Base-by-base conservation (phyloP, 2,797 vertebrate species). In the Dryobates pubescens region DNA sequence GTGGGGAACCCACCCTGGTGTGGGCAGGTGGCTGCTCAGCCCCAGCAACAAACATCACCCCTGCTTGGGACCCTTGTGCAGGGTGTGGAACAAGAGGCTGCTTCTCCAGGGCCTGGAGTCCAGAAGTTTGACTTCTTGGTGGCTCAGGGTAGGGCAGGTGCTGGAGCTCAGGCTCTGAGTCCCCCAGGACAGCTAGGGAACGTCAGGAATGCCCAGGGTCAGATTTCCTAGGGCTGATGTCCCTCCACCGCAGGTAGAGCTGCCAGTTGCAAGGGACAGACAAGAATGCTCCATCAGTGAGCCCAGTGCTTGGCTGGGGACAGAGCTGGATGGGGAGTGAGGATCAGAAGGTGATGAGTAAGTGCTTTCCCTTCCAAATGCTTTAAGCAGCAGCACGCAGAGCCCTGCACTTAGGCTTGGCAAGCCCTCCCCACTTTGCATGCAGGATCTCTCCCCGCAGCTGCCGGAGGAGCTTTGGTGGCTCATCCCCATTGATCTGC, bases 351-450 rank as follows among this genome's bases (percentile, higher is more conserved):
- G 83, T 54, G 86, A 76, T 95, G 94, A 93, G 72, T 71, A 84
- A 95, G 86, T 54, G 23, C 86, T 95, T 95, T 90, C 88, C 81
- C 88, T 92, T 91, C 93, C 94, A 93, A 94, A 90, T 17, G 10
- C 72, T 74, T 54, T 4, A 4, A 64, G 19, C 63, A 88, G 3
- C 70, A 75, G 56, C 0, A 3, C 63, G 83, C 78, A 76, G 83
- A 86, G 94, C 93, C 1, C 3, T 59, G 78, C 83, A 11, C 58
- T 93, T 10, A 18, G 30, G 5, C 61, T 10, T 49, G 93, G 92
- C 93, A 86, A 12, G 38, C 17, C 38, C 20, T 38, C 86, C 86
- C 88, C 58, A 17, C 23, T 53, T 65, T 61, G 73, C 89, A 8
- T 11, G 30, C 74, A 16, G 94, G 83, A 53, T 80, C 58, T 36